Evolutionary conservation across 2,888 invertebrate species (phyloP).

Genomic region (Drosophila histrio): DNA sequence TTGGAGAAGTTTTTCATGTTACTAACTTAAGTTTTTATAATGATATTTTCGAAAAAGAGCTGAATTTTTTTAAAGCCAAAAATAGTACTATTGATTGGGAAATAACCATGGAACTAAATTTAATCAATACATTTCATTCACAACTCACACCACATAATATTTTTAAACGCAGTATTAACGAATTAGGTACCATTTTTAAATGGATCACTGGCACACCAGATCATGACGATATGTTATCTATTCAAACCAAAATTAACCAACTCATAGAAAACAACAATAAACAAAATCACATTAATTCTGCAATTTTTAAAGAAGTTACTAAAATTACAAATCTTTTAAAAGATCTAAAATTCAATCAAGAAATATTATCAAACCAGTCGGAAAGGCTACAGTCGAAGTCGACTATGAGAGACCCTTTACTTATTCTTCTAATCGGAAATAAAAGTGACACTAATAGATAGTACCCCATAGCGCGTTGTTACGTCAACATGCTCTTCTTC

Average conservation of each 20-base stretch:
- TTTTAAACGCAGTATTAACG: not conserved
- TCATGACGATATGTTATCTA: not conserved
- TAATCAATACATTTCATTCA: not conserved
- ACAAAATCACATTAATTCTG: not conserved
- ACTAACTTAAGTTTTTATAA: not conserved
- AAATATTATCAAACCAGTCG: too few relatives aligned
- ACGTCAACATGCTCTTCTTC: too few relatives aligned
- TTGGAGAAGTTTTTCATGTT: too few relatives aligned
- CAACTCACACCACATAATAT: not conserved
- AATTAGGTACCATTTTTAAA: not conserved
- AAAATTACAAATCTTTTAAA: not conserved
- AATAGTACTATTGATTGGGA: not conserved
- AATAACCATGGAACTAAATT: not conserved
- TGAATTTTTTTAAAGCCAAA: not conserved
- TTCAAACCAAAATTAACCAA: not conserved
- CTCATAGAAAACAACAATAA: not conserved
- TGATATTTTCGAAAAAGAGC: not conserved
- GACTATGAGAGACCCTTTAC: too few relatives aligned
- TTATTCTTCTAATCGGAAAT: too few relatives aligned
- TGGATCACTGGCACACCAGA: not conserved
- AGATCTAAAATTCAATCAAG: not conserved
- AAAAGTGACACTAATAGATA: too few relatives aligned
- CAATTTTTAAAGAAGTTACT: not conserved
- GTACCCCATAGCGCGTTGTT: too few relatives aligned
- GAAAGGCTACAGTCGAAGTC: too few relatives aligned